Conservation (phyloP, 2,113 vertebrate genomes). For the Mastomys coucha region DNA sequence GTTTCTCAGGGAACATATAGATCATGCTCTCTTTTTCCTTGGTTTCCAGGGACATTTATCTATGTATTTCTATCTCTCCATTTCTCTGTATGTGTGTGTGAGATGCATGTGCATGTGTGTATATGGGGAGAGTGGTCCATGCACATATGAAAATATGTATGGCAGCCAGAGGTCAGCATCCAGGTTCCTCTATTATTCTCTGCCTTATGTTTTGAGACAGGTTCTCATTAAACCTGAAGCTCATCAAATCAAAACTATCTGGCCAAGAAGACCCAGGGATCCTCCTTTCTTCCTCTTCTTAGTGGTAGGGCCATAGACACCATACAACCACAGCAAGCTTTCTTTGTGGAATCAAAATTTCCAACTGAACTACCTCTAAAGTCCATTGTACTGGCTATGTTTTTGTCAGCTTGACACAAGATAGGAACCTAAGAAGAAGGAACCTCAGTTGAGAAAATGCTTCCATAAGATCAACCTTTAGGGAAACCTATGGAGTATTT, state of each 20-base stretch:
- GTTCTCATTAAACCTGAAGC: neutral
- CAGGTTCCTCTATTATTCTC: neutral
- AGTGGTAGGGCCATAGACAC: neutral
- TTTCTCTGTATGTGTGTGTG: neutral
- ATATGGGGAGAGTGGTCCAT: too few relatives aligned
- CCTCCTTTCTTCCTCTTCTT: neutral
- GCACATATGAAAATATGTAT: neutral
- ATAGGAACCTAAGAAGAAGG: too few relatives aligned
- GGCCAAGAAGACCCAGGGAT: neutral
- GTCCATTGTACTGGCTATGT: neutral
- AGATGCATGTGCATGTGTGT: neutral
- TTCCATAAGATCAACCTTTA: too few relatives aligned
- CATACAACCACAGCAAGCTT: neutral
- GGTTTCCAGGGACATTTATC: neutral
- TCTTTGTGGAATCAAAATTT: neutral
- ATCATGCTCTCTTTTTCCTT: neutral
- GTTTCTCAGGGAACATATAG: neutral
- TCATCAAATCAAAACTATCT: neutral
- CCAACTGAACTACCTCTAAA: neutral
- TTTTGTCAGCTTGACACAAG: too few relatives aligned
- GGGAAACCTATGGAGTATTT: too few relatives aligned
- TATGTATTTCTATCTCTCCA: neutral
- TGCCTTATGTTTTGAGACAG: neutral
- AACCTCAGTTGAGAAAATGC: too few relatives aligned
- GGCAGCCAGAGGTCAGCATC: neutral